Percentiles rank a stretch among this genome's conserved stretches.
Conservation (phyloP, 2,888 invertebrate genomes). For the Exocentrus adspersus region DNA sequence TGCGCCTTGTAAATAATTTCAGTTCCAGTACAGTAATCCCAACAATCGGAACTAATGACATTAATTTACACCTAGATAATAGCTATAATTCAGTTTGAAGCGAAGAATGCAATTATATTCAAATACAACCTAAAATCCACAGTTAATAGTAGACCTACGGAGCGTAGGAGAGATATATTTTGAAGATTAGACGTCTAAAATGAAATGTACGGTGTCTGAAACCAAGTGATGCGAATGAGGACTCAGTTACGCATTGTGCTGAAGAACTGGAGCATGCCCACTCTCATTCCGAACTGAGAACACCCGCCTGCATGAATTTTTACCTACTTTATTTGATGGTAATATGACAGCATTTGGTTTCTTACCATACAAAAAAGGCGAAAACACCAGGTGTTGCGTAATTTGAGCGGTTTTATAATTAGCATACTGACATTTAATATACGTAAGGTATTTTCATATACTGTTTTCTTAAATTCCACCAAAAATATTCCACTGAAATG, state of each 20-base stretch:
- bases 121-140: slow-evolving; percentile 23
- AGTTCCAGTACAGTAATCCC: background rate
- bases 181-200: slow-evolving; percentile 23
- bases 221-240: slow-evolving; percentile 46
- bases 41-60: background rate
- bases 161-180: slow-evolving; percentile 27
- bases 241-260: slow-evolving; percentile 49
- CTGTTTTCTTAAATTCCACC: too few relatives aligned
- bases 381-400: too few relatives aligned
- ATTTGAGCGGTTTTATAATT: too few relatives aligned
- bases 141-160: slow-evolving; percentile 12
- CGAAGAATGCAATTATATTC: slow-evolving; percentile 20
- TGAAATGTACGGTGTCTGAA: slow-evolving; percentile 44
- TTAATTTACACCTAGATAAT: background rate
- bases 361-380: too few relatives aligned
- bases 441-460: too few relatives aligned
- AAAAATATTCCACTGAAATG: too few relatives aligned
- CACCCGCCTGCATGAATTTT: slow-evolving; percentile 18
- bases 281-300: slow-evolving; percentile 35
- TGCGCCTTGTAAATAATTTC: too few relatives aligned
- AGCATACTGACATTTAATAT: too few relatives aligned
- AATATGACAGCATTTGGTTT: too few relatives aligned
- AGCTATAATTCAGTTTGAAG: slow-evolving; percentile 4
- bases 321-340: too few relatives aligned
- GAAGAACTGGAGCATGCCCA: slow-evolving; percentile 47